Evolutionary conservation across 2,888 invertebrate species (phyloP).

Genomic region (Agriopis leucophaearia): DNA sequence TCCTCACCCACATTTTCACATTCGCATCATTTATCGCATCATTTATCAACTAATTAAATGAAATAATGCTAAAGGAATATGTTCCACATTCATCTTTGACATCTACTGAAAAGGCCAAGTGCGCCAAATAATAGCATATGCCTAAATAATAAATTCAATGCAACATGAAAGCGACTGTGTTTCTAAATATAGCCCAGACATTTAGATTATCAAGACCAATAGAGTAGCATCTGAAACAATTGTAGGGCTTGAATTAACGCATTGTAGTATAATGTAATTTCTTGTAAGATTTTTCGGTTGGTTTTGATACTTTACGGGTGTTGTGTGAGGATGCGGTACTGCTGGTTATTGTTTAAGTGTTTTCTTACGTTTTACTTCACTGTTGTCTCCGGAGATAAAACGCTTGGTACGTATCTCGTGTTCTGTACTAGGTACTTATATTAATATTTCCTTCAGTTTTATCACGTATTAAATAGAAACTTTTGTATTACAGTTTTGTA

Average conservation of each 20-base stretch:
- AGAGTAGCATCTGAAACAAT: conserved; percentile 54
- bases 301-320: neutral
- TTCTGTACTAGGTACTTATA: conserved; percentile 3
- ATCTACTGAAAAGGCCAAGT: neutral
- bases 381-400: conserved; percentile 33
- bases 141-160: conserved; percentile 25
- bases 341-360: conserved; percentile 22
- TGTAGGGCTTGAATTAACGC: conserved; percentile 39
- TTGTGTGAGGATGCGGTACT: conserved; percentile 27
- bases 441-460: neutral
- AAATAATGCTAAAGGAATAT: no score
- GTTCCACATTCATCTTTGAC: neutral
- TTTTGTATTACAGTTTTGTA: neutral
- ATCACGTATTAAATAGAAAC: no score
- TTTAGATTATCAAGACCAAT: conserved; percentile 50
- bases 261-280: conserved; percentile 18
- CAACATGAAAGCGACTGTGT: conserved; percentile 35
- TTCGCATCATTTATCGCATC: no score
- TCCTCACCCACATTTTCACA: no score
- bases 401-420: conserved; percentile 38
- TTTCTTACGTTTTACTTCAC: conserved; percentile 18
- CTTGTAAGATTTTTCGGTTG: conserved; percentile 11
- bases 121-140: conserved; percentile 1
- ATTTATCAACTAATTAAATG: no score
- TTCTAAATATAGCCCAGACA: conserved; percentile 54